Base-by-base conservation (phyloP, 1,140 invertebrate genomes). In the Ceratina japonica region DNA sequence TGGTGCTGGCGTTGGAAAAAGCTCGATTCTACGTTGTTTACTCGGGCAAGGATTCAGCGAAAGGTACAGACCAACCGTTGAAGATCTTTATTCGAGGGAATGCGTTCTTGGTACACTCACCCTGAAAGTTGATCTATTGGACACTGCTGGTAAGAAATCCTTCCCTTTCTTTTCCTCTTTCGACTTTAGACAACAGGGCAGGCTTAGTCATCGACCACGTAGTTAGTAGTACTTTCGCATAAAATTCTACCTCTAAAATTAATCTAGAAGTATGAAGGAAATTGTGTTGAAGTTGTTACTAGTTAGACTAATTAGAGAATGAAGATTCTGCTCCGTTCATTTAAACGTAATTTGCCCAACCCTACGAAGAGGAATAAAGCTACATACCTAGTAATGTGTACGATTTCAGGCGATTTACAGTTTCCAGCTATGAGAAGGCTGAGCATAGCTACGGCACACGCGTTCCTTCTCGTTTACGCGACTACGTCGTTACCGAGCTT, bases 401-500 rank as follows among this genome's bases (percentile, higher is more conserved):
- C n/a, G 16, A 24, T 79, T 75, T 15, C 64, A 92, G 95, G 97
- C 49, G 96, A 97, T 89, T 94, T 96, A 89, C 96, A 97, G 90
- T 98, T 97, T 91, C 97, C 97, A 20, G 97, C 97, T 37, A 97
- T 97, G 97, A 92, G 95, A 78, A 93, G 97, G 64, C 92, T 98
- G 31, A 97, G 96, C 83, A 97, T 98, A 85, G 96, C 97, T 1
- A 98, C 96, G 4, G 97, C 97, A 7, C 96, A 97, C 90, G 97
- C 97, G 12, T 98, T 98, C 89, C 94, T 98, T 54, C 93, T 98
- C 20, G 97, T 98, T 13, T 98, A 98, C 90, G 95, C 96, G 16
- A 95, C 97, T n/a, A 97, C 96, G 22, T 95, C 95, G 62, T 92
- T 93, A 75, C 93, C 94, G 49, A 97, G 96, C n/a, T 96, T 97